Conservation (phyloP, 2,797 vertebrate species). For the Enteromius argenteus region DNA sequence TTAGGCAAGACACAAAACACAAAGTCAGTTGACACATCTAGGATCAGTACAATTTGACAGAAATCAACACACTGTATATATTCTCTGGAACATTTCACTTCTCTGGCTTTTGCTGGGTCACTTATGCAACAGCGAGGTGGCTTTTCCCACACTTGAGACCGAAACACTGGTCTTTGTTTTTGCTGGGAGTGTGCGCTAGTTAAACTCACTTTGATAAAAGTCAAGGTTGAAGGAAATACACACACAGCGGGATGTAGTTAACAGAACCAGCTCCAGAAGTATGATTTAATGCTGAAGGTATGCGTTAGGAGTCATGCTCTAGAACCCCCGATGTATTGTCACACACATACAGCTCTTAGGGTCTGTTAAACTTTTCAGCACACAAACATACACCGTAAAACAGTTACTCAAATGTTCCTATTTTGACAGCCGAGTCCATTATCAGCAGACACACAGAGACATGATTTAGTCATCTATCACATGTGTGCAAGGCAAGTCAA, state of each 20-base stretch:
- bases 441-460: constrained; percentile 13
- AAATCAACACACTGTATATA: constrained; percentile 18
- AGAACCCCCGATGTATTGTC: constrained; percentile 9
- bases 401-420: background rate
- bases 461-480: background rate
- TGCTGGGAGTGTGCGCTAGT: background rate
- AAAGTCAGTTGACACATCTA: background rate
- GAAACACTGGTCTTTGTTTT: constrained; percentile 38
- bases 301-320: constrained; percentile 35
- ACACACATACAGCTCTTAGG: background rate
- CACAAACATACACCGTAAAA: constrained; percentile 23
- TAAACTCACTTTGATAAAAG: constrained; percentile 39
- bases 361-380: constrained; percentile 22
- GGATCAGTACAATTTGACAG: background rate
- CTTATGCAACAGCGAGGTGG: constrained; percentile 28
- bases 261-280: constrained; percentile 45
- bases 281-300: constrained; percentile 53
- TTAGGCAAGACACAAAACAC: background rate
- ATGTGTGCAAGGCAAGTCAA: constrained; percentile 16
- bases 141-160: constrained; percentile 41
- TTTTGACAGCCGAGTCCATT: background rate
- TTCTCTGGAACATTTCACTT: constrained; percentile 1
- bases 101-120: constrained; percentile 13
- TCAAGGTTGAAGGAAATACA: constrained; percentile 37
- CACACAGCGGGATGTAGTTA: constrained; percentile 37